A percentile compares a stretch with the other conserved stretches of the same genome.
Conservation (phyloP, 2,113 vertebrate species). For the Engystomops pustulosus region DNA sequence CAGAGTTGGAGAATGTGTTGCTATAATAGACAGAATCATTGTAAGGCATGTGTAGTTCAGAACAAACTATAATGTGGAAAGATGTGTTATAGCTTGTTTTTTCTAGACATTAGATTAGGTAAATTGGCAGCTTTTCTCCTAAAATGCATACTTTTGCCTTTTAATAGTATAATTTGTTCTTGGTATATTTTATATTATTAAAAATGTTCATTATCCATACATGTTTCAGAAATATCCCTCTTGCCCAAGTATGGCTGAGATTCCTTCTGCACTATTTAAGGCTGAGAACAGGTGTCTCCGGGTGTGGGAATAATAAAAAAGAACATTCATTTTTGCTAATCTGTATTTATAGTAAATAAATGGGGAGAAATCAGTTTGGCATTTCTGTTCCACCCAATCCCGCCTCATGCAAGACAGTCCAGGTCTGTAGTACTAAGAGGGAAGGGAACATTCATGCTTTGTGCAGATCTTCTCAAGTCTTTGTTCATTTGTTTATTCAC, state of each 20-base stretch:
- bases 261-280: not conserved
- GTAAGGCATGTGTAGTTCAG: not conserved
- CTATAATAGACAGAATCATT: not conserved
- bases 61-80: not conserved
- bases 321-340: slow-evolving; percentile 17
- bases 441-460: slow-evolving; percentile 24
- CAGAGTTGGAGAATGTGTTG: not conserved
- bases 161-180: not conserved
- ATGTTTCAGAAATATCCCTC: not conserved
- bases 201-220: not conserved
- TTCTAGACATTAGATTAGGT: not conserved
- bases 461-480: slow-evolving; percentile 21
- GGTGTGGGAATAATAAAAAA: slow-evolving; percentile 46
- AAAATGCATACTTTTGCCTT: not conserved
- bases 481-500: slow-evolving; percentile 26
- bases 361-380: slow-evolving; percentile 42
- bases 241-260: not conserved
- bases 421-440: not conserved
- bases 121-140: not conserved
- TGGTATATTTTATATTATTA: not conserved
- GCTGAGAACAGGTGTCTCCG: slow-evolving; percentile 42
- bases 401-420: slow-evolving; percentile 22
- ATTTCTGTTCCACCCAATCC: slow-evolving; percentile 39
- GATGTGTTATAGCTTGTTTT: not conserved
- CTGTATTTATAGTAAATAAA: slow-evolving; percentile 57